A percentile compares a stretch with the other conserved stretches of the same genome.
phyloP scores from a whole-genome alignment of 2,888 invertebrate genomes.

The Zeuzera pyrina region DNA sequence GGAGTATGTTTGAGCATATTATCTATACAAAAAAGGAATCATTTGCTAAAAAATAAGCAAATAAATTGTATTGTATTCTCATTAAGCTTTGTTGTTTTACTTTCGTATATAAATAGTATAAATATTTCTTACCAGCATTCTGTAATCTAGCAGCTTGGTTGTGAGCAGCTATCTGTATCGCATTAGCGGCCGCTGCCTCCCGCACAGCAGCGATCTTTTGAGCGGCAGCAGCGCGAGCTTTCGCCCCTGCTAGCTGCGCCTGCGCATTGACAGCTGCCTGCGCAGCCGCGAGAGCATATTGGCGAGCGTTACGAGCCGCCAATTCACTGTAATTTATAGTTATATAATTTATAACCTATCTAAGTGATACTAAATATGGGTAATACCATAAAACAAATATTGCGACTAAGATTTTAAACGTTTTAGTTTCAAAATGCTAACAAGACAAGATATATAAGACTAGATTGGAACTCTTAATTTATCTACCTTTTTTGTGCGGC shows the following conservation, averaged over 20 bases:
- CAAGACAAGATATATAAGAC: too few relatives aligned
- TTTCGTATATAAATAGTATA: too few relatives aligned
- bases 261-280: slow-evolving; percentile 78
- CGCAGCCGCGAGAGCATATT: slow-evolving; percentile 78
- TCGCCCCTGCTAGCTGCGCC: slow-evolving; percentile 79
- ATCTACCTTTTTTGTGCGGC: slow-evolving; percentile 73
- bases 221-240: slow-evolving; percentile 79
- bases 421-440: too few relatives aligned
- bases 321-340: slow-evolving; percentile 66
- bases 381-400: too few relatives aligned
- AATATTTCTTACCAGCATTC: slow-evolving; percentile 74
- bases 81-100: too few relatives aligned
- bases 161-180: slow-evolving; percentile 79
- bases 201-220: slow-evolving; percentile 81
- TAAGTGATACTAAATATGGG: too few relatives aligned
- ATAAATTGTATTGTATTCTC: too few relatives aligned
- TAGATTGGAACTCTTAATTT: too few relatives aligned
- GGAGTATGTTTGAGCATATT: too few relatives aligned
- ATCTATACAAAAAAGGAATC: too few relatives aligned
- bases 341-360: background rate
- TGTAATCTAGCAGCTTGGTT: slow-evolving; percentile 80
- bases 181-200: slow-evolving; percentile 81
- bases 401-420: too few relatives aligned
- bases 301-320: slow-evolving; percentile 77
- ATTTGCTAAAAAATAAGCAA: too few relatives aligned